Conservation (phyloP, 2,888 invertebrate species). For the Drosophila ustulata region DNA sequence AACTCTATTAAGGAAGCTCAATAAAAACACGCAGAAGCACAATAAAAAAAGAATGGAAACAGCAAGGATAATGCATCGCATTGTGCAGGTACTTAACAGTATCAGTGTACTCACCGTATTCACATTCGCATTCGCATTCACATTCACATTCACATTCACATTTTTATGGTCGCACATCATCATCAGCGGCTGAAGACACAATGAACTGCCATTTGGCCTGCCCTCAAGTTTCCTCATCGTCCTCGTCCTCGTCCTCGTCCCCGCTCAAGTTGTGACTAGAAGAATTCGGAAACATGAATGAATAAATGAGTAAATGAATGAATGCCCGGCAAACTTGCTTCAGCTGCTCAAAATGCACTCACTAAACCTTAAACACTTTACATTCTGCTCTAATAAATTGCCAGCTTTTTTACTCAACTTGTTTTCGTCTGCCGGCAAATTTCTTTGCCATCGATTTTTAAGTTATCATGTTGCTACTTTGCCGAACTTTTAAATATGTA, state of each 20-base stretch:
- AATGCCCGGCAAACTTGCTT: background rate
- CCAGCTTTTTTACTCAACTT: background rate
- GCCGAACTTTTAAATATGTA: too few relatives aligned
- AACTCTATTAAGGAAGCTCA: conserved; percentile 43
- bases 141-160: background rate
- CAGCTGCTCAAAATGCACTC: too few relatives aligned
- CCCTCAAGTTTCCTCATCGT: background rate
- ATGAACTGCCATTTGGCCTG: conserved; percentile 3
- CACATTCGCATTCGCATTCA: background rate
- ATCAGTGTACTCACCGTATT: conserved; percentile 2
- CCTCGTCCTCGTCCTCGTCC: background rate
- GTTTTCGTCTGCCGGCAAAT: background rate
- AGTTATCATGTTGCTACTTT: too few relatives aligned
- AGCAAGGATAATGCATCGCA: conserved; percentile 45
- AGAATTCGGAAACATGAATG: background rate
- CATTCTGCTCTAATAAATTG: background rate
- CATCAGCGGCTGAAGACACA: conserved; percentile 23
- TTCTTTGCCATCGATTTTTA: background rate
- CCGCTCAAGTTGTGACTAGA: background rate
- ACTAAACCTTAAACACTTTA: background rate
- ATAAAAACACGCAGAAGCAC: conserved; percentile 35
- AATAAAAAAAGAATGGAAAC: background rate
- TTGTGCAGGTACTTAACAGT: conserved; percentile 52
- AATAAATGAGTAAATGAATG: conserved; percentile 4
- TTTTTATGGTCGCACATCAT: conserved; percentile 22